phyloP scores from a whole-genome alignment of 2,113 vertebrate genomes.

The Hucho hucho region DNA sequence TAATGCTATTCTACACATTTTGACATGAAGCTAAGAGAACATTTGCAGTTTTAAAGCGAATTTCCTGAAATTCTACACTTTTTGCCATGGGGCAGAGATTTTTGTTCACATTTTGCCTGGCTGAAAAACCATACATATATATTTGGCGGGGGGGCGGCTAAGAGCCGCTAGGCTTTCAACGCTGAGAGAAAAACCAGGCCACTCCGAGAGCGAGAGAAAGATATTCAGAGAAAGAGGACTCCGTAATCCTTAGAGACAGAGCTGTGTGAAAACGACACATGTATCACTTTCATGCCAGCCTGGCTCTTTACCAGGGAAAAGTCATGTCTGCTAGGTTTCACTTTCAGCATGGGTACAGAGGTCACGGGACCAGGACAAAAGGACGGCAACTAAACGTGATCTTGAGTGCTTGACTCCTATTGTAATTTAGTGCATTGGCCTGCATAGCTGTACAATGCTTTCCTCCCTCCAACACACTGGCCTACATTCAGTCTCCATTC shows the following conservation, averaged over 20 bases:
- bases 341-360: slow-evolving; percentile 13
- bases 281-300: slow-evolving; percentile 20
- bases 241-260: slow-evolving; percentile 32
- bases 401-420: neutral
- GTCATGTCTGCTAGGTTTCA: slow-evolving; percentile 7
- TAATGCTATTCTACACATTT: too few species aligned
- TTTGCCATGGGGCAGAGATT: too few species aligned
- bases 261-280: slow-evolving; percentile 12
- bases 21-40: too few species aligned
- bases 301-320: slow-evolving; percentile 17
- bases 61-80: too few species aligned
- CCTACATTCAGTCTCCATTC: neutral
- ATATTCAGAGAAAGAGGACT: slow-evolving; percentile 46
- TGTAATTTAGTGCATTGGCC: neutral
- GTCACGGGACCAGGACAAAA: slow-evolving; percentile 15
- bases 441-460: neutral
- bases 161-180: slow-evolving; percentile 30
- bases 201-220: slow-evolving; percentile 15
- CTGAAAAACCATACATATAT: too few species aligned
- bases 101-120: too few species aligned
- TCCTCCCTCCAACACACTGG: neutral
- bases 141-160: too few species aligned
- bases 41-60: too few species aligned
- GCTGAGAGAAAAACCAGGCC: slow-evolving; percentile 52
- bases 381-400: neutral